Conservation (phyloP, 2,888 invertebrate species). For the Nesidiocoris tenuis region DNA sequence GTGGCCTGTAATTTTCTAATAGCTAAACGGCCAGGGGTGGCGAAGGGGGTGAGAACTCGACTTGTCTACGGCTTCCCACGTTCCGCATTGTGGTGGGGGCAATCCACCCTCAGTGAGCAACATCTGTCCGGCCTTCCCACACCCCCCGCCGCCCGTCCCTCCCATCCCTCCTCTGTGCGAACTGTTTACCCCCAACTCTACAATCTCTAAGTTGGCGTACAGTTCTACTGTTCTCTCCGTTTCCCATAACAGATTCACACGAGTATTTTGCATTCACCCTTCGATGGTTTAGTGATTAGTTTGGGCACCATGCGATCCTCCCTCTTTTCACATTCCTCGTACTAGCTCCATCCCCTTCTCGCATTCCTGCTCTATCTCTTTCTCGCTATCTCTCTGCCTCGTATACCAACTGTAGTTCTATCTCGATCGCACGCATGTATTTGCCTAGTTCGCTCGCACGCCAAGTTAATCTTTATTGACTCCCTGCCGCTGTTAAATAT, state of each 20-base stretch:
- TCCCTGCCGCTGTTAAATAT: no score
- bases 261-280: conserved; percentile 30
- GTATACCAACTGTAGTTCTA: neutral
- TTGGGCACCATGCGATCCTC: neutral
- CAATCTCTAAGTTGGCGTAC: neutral
- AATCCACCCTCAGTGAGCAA: neutral
- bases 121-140: neutral
- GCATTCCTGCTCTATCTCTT: no score
- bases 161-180: neutral
- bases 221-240: neutral
- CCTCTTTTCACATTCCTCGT: neutral
- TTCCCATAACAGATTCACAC: conserved; percentile 22
- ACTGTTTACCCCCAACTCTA: neutral
- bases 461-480: neutral
- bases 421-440: neutral
- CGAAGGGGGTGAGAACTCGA: neutral
- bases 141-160: neutral
- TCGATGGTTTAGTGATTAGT: neutral
- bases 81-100: neutral
- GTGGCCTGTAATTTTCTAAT: neutral
- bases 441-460: neutral
- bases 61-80: neutral
- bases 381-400: no score
- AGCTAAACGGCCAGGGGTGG: no score
- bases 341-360: neutral